Percentiles rank a stretch among this genome's conserved stretches.
Conservation (phyloP, 2,888 invertebrate species). For the Tetrapedia diversipes region DNA sequence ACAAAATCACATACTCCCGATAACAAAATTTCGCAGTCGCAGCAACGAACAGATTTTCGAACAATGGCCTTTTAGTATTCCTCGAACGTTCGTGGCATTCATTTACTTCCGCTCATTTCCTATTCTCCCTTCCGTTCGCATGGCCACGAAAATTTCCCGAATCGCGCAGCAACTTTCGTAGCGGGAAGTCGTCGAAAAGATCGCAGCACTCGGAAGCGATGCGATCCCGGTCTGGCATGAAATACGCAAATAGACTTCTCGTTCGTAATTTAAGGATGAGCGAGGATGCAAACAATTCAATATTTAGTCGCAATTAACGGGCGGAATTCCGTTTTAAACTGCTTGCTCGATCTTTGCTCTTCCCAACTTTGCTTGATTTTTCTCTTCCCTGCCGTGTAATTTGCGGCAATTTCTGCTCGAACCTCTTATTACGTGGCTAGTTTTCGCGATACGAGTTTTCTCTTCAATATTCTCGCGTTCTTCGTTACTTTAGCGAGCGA, state of each 20-base stretch:
- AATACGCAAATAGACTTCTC: slow-evolving; percentile 25
- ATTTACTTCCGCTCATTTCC: slow-evolving; percentile 9
- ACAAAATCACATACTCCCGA: not conserved
- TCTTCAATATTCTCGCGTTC: too few relatives aligned
- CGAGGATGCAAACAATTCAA: slow-evolving; percentile 5
- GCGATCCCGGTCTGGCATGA: not conserved
- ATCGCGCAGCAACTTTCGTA: not conserved
- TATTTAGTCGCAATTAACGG: slow-evolving; percentile 8
- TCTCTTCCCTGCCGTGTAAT: not conserved
- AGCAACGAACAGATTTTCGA: too few relatives aligned
- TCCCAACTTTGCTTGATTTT: not conserved
- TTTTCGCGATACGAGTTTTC: not conserved
- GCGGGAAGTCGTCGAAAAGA: slow-evolving; percentile 27
- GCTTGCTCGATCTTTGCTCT: not conserved
- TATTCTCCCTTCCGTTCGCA: not conserved
- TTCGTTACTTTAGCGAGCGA: too few relatives aligned
- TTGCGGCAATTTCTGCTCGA: not conserved
- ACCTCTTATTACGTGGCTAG: too few relatives aligned
- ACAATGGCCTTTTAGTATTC: not conserved
- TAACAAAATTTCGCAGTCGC: not conserved
- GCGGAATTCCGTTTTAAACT: not conserved
- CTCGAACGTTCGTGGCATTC: not conserved
- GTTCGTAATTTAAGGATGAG: not conserved
- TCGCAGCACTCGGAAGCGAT: slow-evolving; percentile 11
- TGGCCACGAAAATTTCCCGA: slow-evolving; percentile 3